Conservation (phyloP, 2,797 vertebrate genomes). For the Pogonophryne albipinna region DNA sequence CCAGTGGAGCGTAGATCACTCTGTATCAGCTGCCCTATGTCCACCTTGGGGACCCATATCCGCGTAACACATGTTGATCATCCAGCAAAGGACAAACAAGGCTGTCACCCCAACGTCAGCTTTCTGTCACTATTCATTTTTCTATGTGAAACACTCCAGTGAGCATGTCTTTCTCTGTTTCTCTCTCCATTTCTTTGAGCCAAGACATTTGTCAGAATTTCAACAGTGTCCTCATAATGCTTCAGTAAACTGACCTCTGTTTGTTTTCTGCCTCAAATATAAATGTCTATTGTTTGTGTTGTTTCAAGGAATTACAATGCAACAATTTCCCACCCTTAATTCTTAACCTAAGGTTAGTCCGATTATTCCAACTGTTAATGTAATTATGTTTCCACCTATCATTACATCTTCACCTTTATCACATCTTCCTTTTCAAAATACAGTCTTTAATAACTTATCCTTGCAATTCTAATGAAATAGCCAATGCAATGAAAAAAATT, state of each 20-base stretch:
- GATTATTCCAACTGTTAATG: conserved; percentile 34
- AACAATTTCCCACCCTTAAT: conserved; percentile 34
- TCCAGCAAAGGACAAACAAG: conserved; percentile 85
- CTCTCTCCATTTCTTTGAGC: conserved; percentile 65
- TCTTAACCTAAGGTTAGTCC: conserved; percentile 17
- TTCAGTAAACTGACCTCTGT: conserved; percentile 55
- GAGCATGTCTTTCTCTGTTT: conserved; percentile 68
- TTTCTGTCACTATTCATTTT: conserved; percentile 84
- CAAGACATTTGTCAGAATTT: conserved; percentile 76
- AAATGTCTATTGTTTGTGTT: conserved; percentile 39
- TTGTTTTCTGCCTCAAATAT: conserved; percentile 48
- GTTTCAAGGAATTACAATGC: conserved; percentile 36
- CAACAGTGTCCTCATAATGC: conserved; percentile 63
- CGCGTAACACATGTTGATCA: conserved; percentile 81
- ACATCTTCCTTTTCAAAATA: background rate
- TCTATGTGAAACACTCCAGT: conserved; percentile 75
- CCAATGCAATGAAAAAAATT: conserved; percentile 15
- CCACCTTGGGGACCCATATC: conserved; percentile 78
- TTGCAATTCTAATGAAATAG: conserved; percentile 16
- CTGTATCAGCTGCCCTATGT: conserved; percentile 63
- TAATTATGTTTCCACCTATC: conserved; percentile 34
- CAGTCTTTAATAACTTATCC: conserved; percentile 27
- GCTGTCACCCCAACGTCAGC: conserved; percentile 82
- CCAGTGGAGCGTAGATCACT: conserved; percentile 66
- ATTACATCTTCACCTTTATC: conserved; percentile 8